Percentiles rank a stretch among this genome's conserved stretches.
Evolutionary conservation across 1,140 invertebrate species (phyloP).

Genomic region (Laupala kohalensis): DNA sequence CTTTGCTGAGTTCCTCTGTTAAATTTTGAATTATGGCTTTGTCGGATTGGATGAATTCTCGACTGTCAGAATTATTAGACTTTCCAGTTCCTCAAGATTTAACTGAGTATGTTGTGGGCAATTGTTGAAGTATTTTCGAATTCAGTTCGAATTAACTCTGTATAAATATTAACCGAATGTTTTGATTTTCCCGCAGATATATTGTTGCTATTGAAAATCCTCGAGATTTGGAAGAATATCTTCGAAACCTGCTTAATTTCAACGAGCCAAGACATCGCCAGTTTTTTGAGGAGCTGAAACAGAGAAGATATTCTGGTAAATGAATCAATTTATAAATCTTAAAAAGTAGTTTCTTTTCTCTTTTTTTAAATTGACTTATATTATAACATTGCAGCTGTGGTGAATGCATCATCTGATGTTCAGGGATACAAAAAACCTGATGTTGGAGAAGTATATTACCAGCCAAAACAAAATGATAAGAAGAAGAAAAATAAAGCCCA

Average conservation of each 20-base stretch:
- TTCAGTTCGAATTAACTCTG: slow-evolving; percentile 1
- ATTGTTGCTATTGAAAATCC: slow-evolving; percentile 48
- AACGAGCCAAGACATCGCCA: slow-evolving; percentile 45
- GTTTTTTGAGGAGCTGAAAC: slow-evolving; percentile 46
- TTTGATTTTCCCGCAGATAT: slow-evolving; percentile 31
- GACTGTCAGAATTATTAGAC: slow-evolving; percentile 40
- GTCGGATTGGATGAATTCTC: slow-evolving; percentile 36
- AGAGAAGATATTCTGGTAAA: slow-evolving; percentile 32
- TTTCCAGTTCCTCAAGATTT: slow-evolving; percentile 50
- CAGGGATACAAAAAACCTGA: slow-evolving; percentile 9
- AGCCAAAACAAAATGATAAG: slow-evolving; percentile 14
- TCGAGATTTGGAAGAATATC: slow-evolving; percentile 52
- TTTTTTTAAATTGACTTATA: not conserved
- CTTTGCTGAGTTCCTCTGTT: too few relatives aligned
- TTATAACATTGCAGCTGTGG: not conserved
- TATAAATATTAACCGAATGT: slow-evolving; percentile 3
- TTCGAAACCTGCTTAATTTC: slow-evolving; percentile 48
- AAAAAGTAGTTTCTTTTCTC: slow-evolving; percentile 4
- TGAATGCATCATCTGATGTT: slow-evolving; percentile 15
- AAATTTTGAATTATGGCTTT: too few relatives aligned
- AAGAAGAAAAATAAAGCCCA: slow-evolving; percentile 14
- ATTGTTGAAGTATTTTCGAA: not conserved
- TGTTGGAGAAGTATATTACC: slow-evolving; percentile 14
- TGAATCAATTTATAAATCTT: not conserved
- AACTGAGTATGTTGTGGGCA: slow-evolving; percentile 16